phyloP scores from a whole-genome alignment of 1,140 invertebrate species.

The Nomia melanderi region DNA sequence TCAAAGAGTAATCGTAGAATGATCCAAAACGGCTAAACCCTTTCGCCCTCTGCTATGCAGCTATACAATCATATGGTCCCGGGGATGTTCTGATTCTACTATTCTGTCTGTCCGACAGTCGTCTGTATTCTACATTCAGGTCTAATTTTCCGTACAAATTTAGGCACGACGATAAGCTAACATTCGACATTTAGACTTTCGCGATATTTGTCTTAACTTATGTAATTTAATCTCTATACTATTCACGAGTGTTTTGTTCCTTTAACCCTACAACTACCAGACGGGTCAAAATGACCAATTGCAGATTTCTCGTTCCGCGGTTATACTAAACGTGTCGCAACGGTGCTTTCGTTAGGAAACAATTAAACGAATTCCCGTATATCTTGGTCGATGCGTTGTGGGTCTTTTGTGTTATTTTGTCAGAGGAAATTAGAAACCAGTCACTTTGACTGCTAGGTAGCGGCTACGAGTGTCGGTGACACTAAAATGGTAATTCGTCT shows the following conservation, averaged over 20 bases:
- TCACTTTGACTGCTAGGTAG: no score
- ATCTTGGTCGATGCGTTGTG: no score
- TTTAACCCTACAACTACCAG: background rate
- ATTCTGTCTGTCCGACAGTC: constrained; percentile 3
- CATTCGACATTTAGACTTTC: background rate
- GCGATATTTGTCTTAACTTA: background rate
- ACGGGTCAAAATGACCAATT: no score
- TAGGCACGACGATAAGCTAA: constrained; percentile 45
- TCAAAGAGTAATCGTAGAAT: no score
- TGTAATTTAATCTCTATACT: background rate
- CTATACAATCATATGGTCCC: constrained; percentile 30
- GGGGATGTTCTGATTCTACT: constrained; percentile 18
- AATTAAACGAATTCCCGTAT: no score
- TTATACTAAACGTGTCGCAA: no score
- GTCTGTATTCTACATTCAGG: constrained; percentile 20
- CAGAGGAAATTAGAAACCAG: no score
- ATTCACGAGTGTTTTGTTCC: background rate
- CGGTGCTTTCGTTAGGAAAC: no score
- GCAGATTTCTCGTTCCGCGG: no score
- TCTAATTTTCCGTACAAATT: constrained; percentile 31
- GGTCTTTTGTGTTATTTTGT: no score
- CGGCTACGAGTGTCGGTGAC: background rate
- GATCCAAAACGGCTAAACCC: background rate
- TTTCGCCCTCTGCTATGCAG: background rate
- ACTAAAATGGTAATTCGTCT: constrained; percentile 1